Evolutionary conservation across 2,797 vertebrate genomes (phyloP), one percentile per base, ranked within the genome.

Genomic region (Sebastes trivittatus): DNA sequence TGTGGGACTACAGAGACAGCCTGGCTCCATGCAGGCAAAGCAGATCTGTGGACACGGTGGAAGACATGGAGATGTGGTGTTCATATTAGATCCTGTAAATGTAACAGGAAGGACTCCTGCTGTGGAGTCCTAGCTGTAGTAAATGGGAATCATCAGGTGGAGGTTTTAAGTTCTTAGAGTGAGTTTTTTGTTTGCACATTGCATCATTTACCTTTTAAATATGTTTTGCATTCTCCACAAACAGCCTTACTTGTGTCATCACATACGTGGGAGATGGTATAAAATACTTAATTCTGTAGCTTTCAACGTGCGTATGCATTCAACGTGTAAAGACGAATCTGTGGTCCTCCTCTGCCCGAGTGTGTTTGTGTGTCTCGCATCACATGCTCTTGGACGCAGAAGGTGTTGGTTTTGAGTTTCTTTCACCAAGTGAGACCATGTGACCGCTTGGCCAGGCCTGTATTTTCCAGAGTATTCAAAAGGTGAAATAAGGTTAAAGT

Each of bases 361-460:
- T 64, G n/a, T 85, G 85, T 93, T 89, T 88, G 81, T 81, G 85
- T 85, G 67, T 87, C 83, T 88, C 74, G 62, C 88, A 86, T 96
- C 94, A 93, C 93, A 95, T 95, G 94, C 87, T 94, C 94, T 94
- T 94, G 94, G 95, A 95, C 52, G 59, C 88, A 89, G 91, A 93
- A 94, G 93, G 92, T 95, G 92, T 94, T 36, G 95, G 95, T 96
- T 95, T 96, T 95, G 92, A 93, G 92, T 96, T 96, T 94, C 96
- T 95, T 95, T 94, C 93, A 95, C 68, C 89, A 87, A 90, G 86
- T 88, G 89, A 85, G 69, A 81, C 89, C 93, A 93, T 95, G 94
- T 95, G 94, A 96, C 91, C 36, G 68, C 85, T 88, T 92, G 91
- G 91, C 87, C 11, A n/a, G 74, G 81, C 83, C 72, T 72, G 65